A percentile compares a stretch with the other conserved stretches of the same genome.
phyloP scores from a whole-genome alignment of 2,113 vertebrate species.

The Grantiella picta region DNA sequence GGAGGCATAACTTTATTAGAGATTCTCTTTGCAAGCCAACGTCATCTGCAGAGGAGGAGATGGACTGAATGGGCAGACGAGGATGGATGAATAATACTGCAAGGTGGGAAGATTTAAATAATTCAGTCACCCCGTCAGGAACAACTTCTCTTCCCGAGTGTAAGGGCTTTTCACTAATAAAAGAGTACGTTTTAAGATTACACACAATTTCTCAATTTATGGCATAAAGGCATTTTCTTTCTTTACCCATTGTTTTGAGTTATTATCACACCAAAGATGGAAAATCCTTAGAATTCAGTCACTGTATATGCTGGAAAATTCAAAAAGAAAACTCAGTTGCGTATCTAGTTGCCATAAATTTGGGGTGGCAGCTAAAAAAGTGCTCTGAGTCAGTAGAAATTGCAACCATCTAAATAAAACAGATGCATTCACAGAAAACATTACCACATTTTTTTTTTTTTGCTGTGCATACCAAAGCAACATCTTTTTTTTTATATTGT shows the following conservation, averaged over 20 bases:
- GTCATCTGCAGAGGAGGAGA: background rate
- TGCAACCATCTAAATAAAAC: background rate
- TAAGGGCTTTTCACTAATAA: background rate
- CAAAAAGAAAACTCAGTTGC: background rate
- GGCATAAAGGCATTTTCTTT: background rate
- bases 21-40: background rate
- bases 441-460: background rate
- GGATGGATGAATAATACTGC: background rate
- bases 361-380: background rate
- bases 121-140: background rate
- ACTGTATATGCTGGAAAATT: background rate
- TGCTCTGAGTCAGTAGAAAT: background rate
- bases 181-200: background rate
- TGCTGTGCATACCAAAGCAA: background rate
- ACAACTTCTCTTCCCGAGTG: background rate
- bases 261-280: background rate
- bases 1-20: background rate
- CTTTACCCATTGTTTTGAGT: background rate
- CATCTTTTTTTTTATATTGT: accelerated
- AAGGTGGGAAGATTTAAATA: background rate
- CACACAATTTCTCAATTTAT: background rate
- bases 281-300: conserved; percentile 9
- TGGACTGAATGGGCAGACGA: background rate
- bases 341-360: background rate
- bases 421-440: background rate